Evolutionary conservation across 1,140 invertebrate genomes (phyloP).

Genomic region (Procambarus virginalis): DNA sequence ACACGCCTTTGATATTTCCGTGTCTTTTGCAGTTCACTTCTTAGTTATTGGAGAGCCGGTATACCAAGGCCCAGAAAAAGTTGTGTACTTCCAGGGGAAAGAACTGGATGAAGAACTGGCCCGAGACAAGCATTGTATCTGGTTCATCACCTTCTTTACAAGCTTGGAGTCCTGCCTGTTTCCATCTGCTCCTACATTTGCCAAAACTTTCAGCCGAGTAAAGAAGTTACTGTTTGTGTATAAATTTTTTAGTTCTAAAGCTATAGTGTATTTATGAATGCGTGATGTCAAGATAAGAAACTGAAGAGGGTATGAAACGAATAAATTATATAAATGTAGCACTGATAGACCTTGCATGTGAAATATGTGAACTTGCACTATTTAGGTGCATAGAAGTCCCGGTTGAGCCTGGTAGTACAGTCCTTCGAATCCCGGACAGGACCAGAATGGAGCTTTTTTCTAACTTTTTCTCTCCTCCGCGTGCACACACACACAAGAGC

Average conservation of each 20-base stretch:
- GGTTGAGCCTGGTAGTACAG: no score
- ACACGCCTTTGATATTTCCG: background rate
- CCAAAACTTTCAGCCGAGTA: constrained; percentile 89
- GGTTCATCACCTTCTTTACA: constrained; percentile 96
- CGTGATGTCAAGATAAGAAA: no score
- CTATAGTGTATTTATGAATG: background rate
- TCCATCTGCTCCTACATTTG: constrained; percentile 93
- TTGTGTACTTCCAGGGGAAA: constrained; percentile 87
- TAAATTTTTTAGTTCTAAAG: background rate
- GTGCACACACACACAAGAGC: no score
- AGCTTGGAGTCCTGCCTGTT: constrained; percentile 97
- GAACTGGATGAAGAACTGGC: constrained; percentile 87
- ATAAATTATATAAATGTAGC: no score
- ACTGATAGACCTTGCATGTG: no score
- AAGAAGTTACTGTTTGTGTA: constrained; percentile 58
- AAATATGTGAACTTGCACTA: no score
- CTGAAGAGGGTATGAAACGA: no score
- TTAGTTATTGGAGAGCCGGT: constrained; percentile 81
- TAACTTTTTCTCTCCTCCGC: no score
- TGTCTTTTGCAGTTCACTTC: constrained; percentile 54
- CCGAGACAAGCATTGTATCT: constrained; percentile 81
- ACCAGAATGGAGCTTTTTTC: no score
- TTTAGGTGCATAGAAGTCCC: no score
- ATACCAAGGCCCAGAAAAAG: constrained; percentile 90
- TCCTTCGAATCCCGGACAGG: no score